These are phyloP conservation scores for Tetropium fuscum DNA, from an alignment of 2,888 invertebrate species.

Conservation along the genomic window DNA sequence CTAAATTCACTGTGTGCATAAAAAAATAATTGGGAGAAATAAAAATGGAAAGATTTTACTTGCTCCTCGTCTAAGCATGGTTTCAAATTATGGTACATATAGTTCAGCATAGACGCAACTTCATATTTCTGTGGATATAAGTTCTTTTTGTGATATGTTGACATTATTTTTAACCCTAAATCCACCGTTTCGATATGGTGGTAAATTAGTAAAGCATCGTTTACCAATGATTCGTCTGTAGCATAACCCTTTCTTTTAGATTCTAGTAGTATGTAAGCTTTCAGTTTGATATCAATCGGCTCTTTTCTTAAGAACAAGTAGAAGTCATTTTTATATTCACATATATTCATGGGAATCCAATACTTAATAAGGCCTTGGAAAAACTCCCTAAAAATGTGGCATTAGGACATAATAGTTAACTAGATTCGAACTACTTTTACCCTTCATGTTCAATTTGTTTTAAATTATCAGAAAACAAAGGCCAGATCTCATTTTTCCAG, in stretches of 20 bases:
- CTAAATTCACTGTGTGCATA: constrained; percentile 34
- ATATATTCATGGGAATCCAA: constrained; percentile 49
- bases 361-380: constrained; percentile 53
- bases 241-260: constrained; percentile 39
- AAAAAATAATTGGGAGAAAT: constrained; percentile 45
- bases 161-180: constrained; percentile 45
- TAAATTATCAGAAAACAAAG: constrained; percentile 38
- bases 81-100: constrained; percentile 36
- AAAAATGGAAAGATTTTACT: constrained; percentile 33
- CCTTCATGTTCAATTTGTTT: constrained; percentile 44
- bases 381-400: constrained; percentile 50
- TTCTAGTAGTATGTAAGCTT: constrained; percentile 45
- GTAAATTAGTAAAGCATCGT: constrained; percentile 32
- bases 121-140: constrained; percentile 37
- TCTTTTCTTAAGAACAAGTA: constrained; percentile 42
- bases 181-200: constrained; percentile 34
- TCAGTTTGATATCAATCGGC: constrained; percentile 38
- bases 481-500: constrained; percentile 46
- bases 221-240: constrained; percentile 12
- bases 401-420: constrained; percentile 2
- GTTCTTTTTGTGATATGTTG: constrained; percentile 43
- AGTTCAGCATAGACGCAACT: constrained; percentile 36
- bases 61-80: constrained; percentile 33
- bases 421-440: constrained; percentile 35
- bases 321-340: constrained; percentile 43